These are phyloP conservation scores for Columba livia DNA, from an alignment of 2,113 vertebrate genomes.

Conservation along the genomic window DNA sequence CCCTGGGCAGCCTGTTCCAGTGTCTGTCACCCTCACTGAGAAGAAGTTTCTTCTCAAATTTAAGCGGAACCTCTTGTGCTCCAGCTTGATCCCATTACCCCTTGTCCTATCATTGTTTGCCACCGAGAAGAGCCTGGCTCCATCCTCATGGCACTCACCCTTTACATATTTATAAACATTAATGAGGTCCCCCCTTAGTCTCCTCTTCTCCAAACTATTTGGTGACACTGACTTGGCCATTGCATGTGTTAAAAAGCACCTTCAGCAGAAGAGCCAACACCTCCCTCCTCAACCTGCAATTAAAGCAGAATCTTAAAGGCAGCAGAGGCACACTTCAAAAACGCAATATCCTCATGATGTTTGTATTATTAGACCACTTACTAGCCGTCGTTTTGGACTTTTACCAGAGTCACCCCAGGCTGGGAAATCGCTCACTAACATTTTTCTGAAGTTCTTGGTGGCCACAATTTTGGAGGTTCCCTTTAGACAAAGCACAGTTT, in stretches of 20 bases:
- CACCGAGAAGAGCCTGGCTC: too few relatives aligned
- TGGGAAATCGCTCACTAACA: neutral
- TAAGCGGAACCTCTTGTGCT: too few relatives aligned
- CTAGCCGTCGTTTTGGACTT: neutral
- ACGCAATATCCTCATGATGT: rapidly evolving
- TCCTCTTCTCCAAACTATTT: too few relatives aligned
- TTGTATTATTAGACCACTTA: neutral
- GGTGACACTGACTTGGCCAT: rapidly evolving
- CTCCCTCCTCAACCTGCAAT: neutral
- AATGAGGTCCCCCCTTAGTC: too few relatives aligned
- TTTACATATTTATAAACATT: too few relatives aligned
- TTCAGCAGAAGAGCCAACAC: neutral
- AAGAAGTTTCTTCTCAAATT: too few relatives aligned
- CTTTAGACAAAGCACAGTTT: neutral
- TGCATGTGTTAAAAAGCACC: neutral
- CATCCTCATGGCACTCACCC: too few relatives aligned
- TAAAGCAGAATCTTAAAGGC: neutral
- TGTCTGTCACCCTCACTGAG: too few relatives aligned
- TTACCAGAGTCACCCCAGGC: too few relatives aligned
- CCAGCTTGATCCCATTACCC: too few relatives aligned
- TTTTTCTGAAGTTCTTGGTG: neutral
- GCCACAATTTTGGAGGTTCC: neutral
- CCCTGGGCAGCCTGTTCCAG: too few relatives aligned
- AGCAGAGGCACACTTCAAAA: neutral
- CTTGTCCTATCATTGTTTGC: too few relatives aligned